Conservation (phyloP, 2,888 invertebrate genomes). For the Tenthredo distinguenda region DNA sequence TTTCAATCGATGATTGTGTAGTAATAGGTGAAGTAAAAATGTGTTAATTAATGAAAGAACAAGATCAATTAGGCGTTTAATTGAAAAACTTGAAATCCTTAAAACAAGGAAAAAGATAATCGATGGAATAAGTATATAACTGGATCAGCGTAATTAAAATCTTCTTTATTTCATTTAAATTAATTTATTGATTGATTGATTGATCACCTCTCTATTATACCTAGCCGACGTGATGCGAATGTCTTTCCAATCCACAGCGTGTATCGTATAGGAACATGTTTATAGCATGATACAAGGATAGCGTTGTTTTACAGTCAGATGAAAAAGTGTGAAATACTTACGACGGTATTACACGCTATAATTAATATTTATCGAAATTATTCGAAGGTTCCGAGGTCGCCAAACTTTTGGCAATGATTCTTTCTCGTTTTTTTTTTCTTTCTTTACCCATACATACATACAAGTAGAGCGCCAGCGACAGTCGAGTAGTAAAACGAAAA, state of each 20-base stretch:
- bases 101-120: neutral
- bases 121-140: neutral
- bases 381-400: neutral
- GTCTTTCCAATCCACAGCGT: slow-evolving; percentile 13
- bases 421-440: neutral
- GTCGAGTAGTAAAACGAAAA: neutral
- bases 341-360: neutral
- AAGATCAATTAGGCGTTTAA: neutral
- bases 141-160: slow-evolving; percentile 17
- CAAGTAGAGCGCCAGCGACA: slow-evolving; percentile 2
- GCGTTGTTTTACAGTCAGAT: slow-evolving; percentile 10
- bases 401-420: neutral
- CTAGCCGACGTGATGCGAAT: slow-evolving; percentile 5
- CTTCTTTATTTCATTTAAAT: slow-evolving; percentile 36
- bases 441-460: neutral
- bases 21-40: neutral
- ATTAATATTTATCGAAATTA: slow-evolving; percentile 1
- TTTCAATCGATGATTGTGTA: neutral
- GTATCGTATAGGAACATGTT: slow-evolving; percentile 34
- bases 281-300: neutral
- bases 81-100: neutral
- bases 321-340: neutral
- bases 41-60: neutral
- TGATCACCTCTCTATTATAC: slow-evolving; percentile 26
- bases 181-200: slow-evolving; percentile 11